Conservation (phyloP, 1,140 invertebrate genomes). For the Arctopsyche grandis region DNA sequence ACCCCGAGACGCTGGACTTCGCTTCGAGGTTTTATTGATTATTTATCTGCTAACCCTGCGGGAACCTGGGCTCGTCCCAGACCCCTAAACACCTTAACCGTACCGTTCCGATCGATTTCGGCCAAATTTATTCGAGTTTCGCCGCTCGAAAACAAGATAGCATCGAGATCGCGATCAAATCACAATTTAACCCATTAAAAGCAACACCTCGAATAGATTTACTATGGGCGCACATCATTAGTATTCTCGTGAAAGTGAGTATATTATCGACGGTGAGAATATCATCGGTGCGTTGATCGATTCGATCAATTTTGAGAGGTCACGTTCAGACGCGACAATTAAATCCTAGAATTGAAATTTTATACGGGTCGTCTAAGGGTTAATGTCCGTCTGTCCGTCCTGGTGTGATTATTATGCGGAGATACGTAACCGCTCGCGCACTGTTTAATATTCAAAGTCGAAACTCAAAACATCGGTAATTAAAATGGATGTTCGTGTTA, state of each 20-base stretch:
- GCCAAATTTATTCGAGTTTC: too few species aligned
- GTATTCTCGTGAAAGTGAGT: neutral
- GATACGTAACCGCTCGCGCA: neutral
- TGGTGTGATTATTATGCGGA: conserved; percentile 38
- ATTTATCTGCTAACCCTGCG: conserved; percentile 31
- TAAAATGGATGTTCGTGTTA: conserved; percentile 49
- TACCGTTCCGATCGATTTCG: too few species aligned
- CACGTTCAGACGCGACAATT: neutral
- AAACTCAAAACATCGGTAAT: conserved; percentile 49
- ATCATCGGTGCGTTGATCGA: neutral
- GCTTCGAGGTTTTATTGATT: conserved; percentile 41
- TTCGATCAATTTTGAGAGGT: neutral
- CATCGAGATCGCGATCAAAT: too few species aligned
- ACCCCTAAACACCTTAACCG: neutral
- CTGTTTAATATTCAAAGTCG: conserved; percentile 47
- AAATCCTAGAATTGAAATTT: too few species aligned
- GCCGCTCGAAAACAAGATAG: too few species aligned
- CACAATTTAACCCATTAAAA: too few species aligned
- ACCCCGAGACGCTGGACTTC: conserved; percentile 1
- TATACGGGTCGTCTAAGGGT: conserved; percentile 9
- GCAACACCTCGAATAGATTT: too few species aligned
- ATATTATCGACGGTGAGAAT: neutral
- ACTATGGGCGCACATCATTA: too few species aligned
- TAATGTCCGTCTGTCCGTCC: conserved; percentile 23
- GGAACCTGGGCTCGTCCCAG: neutral